Conservation (phyloP, 2,888 invertebrate genomes). For the Caradrina kadenii region DNA sequence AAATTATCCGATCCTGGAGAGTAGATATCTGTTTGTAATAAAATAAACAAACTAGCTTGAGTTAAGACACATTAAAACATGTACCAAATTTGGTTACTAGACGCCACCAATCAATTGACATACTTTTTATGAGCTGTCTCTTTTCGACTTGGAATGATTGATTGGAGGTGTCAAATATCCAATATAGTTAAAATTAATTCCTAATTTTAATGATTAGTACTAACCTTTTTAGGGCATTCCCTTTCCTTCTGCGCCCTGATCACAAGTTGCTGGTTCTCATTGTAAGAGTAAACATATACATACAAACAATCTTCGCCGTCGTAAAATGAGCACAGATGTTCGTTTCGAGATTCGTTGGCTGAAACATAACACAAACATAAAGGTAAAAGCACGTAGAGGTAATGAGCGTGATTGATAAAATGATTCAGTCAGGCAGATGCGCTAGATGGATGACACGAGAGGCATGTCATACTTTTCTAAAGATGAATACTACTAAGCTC, state of each 20-base stretch:
- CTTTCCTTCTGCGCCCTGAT: conserved; percentile 95
- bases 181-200: not conserved
- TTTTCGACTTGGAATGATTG: no score
- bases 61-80: conserved; percentile 4
- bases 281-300: conserved; percentile 96
- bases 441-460: not conserved
- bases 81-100: not conserved
- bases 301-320: conserved; percentile 98
- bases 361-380: conserved; percentile 68
- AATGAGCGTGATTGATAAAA: not conserved
- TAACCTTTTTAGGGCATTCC: conserved; percentile 95
- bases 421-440: conserved; percentile 22
- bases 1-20: not conserved
- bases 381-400: not conserved
- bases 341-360: conserved; percentile 94
- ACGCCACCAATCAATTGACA: no score
- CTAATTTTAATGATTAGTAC: not conserved
- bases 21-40: conserved; percentile 5
- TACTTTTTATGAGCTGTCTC: no score
- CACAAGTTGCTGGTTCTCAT: conserved; percentile 92
- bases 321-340: conserved; percentile 95
- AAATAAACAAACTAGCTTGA: conserved; percentile 7
- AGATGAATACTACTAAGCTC: not conserved
- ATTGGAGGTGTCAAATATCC: no score
- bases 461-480: conserved; percentile 1